Evolutionary conservation across 23 tunicate genomes (phyloP).

Genomic region (Pegea sp.): DNA sequence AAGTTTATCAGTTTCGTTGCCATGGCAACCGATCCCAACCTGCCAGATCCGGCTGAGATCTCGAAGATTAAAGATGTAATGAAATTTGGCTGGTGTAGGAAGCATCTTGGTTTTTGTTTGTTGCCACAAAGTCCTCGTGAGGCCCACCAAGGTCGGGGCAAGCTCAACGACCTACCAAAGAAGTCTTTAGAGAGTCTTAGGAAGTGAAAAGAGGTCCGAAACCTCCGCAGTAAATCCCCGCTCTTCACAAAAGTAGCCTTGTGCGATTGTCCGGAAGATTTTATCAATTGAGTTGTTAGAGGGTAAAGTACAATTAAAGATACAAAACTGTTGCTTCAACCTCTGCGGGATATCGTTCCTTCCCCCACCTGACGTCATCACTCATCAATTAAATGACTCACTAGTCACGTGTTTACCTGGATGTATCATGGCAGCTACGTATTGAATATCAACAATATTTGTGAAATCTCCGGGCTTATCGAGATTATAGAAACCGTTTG

Average conservation of each 20-base stretch:
- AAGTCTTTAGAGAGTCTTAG: background rate
- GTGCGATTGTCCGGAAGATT: conserved; percentile 75
- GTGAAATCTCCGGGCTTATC: conserved; percentile 99
- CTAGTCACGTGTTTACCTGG: conserved; percentile 35
- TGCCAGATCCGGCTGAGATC: conserved; percentile 99
- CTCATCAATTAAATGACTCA: background rate
- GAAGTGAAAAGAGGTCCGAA: background rate
- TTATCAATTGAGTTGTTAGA: conserved; percentile 98
- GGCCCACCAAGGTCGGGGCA: conserved; percentile 46
- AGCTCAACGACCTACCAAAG: conserved; percentile 23
- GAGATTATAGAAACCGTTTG: conserved; percentile 86
- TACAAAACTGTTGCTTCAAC: conserved; percentile 82
- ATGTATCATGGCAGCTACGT: conserved; percentile 99
- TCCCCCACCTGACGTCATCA: conserved; percentile 49
- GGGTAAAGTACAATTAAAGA: conserved; percentile 97
- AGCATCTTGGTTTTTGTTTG: conserved; percentile 86
- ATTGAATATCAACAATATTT: conserved; percentile 91
- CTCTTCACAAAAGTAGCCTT: conserved; percentile 85
- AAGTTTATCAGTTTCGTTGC: background rate
- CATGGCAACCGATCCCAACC: conserved; percentile 16
- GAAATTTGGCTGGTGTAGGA: conserved; percentile 99
- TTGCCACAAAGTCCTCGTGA: conserved; percentile 91
- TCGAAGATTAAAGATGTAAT: conserved; percentile 97
- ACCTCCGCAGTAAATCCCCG: conserved; percentile 62
- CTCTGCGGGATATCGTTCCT: conserved; percentile 98